Conservation (phyloP, 1,140 invertebrate genomes). For the Procambarus clarkii region DNA sequence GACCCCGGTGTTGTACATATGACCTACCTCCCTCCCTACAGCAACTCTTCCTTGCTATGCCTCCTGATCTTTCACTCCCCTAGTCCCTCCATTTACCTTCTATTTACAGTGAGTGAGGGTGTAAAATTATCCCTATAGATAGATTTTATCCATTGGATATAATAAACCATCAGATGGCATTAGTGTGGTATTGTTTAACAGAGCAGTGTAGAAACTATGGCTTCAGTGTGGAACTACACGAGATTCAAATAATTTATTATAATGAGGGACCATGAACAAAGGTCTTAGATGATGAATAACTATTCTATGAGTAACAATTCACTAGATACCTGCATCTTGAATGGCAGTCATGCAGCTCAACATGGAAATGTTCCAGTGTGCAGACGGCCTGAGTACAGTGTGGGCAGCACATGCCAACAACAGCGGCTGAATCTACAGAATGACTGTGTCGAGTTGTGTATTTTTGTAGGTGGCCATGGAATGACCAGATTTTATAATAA, state of each 20-base stretch:
- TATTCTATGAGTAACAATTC: not conserved
- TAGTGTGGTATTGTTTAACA: conserved; percentile 23
- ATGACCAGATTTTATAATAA: conserved; percentile 59
- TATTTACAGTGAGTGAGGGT: conserved; percentile 21
- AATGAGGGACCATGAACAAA: not conserved
- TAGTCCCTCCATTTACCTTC: conserved; percentile 36
- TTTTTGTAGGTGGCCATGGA: conserved; percentile 59
- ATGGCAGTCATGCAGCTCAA: not conserved
- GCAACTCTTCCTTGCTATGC: conserved; percentile 11
- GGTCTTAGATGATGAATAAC: not conserved
- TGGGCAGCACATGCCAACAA: not conserved
- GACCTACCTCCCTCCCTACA: not conserved
- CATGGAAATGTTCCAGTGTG: not conserved
- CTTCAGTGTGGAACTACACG: not conserved
- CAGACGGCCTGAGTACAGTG: not conserved
- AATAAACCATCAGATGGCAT: conserved; percentile 42
- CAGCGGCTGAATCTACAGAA: not conserved
- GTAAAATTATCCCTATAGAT: conserved; percentile 47
- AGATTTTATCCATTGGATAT: conserved; percentile 29
- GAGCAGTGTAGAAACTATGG: conserved; percentile 13
- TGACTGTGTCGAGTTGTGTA: conserved; percentile 21
- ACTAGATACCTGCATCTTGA: not conserved
- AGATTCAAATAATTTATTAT: not conserved
- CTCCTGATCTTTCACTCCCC: conserved; percentile 26
- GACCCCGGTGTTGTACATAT: conserved; percentile 52